Evolutionary conservation across 2,888 invertebrate genomes (phyloP), one percentile per base, ranked within the genome.

Genomic region (Lepidochrysops patricia): DNA sequence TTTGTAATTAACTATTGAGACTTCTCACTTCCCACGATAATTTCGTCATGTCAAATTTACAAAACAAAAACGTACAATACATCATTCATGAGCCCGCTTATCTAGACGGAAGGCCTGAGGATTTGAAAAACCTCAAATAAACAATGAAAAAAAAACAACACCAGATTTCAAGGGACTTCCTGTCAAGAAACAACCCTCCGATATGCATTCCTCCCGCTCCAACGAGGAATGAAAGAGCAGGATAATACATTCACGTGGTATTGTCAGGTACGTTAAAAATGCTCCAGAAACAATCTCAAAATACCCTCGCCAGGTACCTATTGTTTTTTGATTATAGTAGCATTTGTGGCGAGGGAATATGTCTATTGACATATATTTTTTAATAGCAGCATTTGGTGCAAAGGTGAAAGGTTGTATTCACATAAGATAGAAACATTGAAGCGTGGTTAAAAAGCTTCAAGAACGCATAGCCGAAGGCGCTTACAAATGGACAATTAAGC

Each of bases 121-220:
- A 72, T 70, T 75, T 75, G 78, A 80, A 77, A 80, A 79, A 72
- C 71, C 70, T 79, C 77, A 83, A 82, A 85, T 81, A 82, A 77
- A 76, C 67, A 70, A 67, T 75, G 75, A 66, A 74, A 74, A 78
- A 82, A 84, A 84, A 88, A 85, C 82, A 74, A 80, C 75, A 83
- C 83, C 88, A 89, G 89, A 87, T 87, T 84, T 82, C 76, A 72
- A 82, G 75, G 67, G 73, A 88, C 88, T 86, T 88, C 89, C 89
- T 89, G 87, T 76, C 80, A 69, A 66, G 72, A 72, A 75, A 75
- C 54, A 54, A 54, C 54, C 54, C 54, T 54, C 54, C 54, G 76
- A 79, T 79, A 72, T 73, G 68, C 73, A 66, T 65, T 66, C 69
- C 64, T 82, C 82, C 75, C 79, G 63, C 62, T 80, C 75, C 58